A percentile compares a stretch with the other conserved stretches of the same genome.
Evolutionary conservation across 2,797 vertebrate genomes (phyloP).

Genomic region (Cuculus canorus): DNA sequence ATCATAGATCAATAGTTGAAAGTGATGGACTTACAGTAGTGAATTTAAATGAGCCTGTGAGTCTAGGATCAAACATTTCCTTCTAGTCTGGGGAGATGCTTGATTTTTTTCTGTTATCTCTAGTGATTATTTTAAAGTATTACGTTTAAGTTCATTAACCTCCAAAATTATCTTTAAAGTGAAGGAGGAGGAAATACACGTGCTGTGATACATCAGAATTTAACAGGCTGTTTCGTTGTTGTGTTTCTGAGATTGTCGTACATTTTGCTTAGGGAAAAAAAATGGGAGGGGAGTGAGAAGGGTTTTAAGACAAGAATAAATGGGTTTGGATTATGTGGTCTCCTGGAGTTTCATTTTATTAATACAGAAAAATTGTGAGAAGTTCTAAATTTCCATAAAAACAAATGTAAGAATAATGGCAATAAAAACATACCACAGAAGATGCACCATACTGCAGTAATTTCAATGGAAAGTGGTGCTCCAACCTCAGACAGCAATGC

Average conservation of each 20-base stretch:
- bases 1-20: conserved; percentile 74
- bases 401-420: conserved; percentile 19
- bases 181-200: conserved; percentile 21
- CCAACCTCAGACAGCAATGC: conserved; percentile 1
- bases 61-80: conserved; percentile 62
- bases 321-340: conserved; percentile 7
- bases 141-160: conserved; percentile 68
- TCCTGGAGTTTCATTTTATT: conserved; percentile 40
- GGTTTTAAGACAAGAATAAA: conserved; percentile 28
- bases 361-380: conserved; percentile 17
- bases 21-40: conserved; percentile 65
- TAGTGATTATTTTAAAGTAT: conserved; percentile 69
- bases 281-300: neutral
- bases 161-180: conserved; percentile 67
- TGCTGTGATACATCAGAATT: conserved; percentile 18
- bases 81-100: conserved; percentile 37
- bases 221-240: neutral
- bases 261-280: neutral
- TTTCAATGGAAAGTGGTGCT: conserved; percentile 22
- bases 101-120: conserved; percentile 64
- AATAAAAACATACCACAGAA: conserved; percentile 53
- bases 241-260: neutral
- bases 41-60: conserved; percentile 69
- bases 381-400: conserved; percentile 61
- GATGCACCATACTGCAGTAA: neutral